These are phyloP conservation scores for Oligia strigilis DNA, from an alignment of 2,888 invertebrate species.

Conservation along the genomic window DNA sequence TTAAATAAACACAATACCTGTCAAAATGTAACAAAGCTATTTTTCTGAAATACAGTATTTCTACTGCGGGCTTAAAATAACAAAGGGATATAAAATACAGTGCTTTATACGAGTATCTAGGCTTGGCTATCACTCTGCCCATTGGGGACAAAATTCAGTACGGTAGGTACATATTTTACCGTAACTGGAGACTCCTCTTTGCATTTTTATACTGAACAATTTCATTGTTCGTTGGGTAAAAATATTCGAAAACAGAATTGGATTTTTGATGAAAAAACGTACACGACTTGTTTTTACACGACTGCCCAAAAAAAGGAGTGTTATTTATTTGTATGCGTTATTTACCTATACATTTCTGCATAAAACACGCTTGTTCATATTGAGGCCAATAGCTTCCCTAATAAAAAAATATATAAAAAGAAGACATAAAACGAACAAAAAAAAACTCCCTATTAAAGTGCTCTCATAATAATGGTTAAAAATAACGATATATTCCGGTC, in stretches of 20 bases:
- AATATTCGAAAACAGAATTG: not conserved
- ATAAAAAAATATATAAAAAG: too few relatives aligned
- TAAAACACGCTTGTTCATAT: not conserved
- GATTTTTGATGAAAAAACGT: not conserved
- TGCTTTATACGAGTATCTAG: constrained; percentile 1
- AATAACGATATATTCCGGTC: not conserved
- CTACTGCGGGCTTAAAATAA: constrained; percentile 17
- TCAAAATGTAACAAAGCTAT: not conserved
- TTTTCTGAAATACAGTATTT: constrained; percentile 19
- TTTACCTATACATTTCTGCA: not conserved
- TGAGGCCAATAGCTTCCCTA: not conserved
- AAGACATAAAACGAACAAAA: not conserved
- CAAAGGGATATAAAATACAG: constrained; percentile 39
- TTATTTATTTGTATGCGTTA: not conserved
- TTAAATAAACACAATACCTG: not conserved
- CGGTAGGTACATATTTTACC: constrained; percentile 7
- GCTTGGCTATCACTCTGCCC: constrained; percentile 13
- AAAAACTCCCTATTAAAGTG: not conserved
- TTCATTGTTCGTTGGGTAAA: not conserved
- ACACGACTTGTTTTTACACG: too few relatives aligned
- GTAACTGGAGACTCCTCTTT: constrained; percentile 6
- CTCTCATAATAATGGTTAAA: not conserved
- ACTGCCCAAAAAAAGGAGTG: too few relatives aligned
- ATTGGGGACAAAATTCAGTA: constrained; percentile 16
- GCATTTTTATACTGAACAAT: not conserved